These are phyloP conservation scores for Sciurus vulgaris DNA, from an alignment of 2,797 vertebrate species.

Conservation along the genomic window DNA sequence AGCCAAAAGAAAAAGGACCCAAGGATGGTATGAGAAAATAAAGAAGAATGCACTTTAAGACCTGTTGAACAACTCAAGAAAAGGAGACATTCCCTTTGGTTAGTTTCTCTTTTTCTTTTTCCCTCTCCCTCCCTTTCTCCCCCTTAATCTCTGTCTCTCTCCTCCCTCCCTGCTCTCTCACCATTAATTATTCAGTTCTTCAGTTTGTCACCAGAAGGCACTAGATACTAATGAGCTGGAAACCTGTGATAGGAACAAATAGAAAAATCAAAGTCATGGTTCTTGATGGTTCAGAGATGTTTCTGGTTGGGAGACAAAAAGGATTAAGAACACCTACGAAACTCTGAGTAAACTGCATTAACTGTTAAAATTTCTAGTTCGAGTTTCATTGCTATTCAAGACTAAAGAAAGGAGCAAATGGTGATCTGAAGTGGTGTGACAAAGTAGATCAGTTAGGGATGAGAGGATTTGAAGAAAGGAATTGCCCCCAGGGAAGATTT, in stretches of 20 bases:
- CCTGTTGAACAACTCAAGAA: neutral
- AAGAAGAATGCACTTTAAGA: neutral
- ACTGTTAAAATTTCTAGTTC: neutral
- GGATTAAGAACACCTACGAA: neutral
- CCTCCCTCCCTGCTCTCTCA: too few species aligned
- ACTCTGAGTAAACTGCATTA: neutral
- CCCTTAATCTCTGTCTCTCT: neutral
- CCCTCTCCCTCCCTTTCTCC: rapidly evolving
- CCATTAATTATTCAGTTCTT: neutral
- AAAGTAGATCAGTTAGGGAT: neutral
- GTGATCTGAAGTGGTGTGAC: neutral
- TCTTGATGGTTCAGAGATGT: neutral
- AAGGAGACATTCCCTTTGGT: neutral
- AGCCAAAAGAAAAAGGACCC: conserved; percentile 32
- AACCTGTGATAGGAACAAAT: neutral
- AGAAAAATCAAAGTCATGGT: neutral
- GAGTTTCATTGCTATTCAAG: neutral
- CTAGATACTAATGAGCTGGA: neutral
- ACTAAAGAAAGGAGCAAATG: neutral
- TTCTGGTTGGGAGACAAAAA: neutral
- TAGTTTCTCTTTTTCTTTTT: too few species aligned
- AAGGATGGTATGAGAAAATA: neutral
- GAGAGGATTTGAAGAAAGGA: neutral
- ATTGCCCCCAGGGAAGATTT: neutral
- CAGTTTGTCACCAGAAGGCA: neutral